These are phyloP conservation scores for Sylvilagus floridanus DNA, from an alignment of 2,797 vertebrate genomes.

Conservation along the genomic window DNA sequence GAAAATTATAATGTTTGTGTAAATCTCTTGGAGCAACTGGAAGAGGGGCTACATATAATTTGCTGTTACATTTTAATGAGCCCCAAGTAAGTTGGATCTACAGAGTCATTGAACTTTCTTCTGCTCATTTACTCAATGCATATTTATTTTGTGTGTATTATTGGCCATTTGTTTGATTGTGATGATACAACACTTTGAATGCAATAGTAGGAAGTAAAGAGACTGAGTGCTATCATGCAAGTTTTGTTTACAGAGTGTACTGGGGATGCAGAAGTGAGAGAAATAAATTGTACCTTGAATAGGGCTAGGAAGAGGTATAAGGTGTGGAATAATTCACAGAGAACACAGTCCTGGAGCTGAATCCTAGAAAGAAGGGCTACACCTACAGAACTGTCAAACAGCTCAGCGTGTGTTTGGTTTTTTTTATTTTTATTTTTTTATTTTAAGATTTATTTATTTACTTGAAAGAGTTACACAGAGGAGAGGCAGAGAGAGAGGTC, in stretches of 20 bases:
- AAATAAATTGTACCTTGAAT: neutral
- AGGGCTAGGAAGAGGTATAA: neutral
- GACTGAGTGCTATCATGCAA: neutral
- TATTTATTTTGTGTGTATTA: neutral
- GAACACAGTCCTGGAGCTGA: neutral
- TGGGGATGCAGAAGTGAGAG: neutral
- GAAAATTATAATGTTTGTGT: neutral
- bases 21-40: neutral
- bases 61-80: neutral
- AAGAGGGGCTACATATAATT: neutral
- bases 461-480: too few species aligned
- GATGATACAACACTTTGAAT: neutral
- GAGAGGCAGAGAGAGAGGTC: too few species aligned
- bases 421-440: too few species aligned
- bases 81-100: neutral
- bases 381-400: neutral
- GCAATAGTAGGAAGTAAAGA: neutral
- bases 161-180: neutral
- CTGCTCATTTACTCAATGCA: constrained; percentile 15
- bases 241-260: neutral
- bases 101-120: neutral
- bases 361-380: neutral
- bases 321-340: neutral
- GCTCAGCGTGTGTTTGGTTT: neutral
- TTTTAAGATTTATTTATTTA: too few species aligned